These are phyloP conservation scores for Agapetus fuscipes DNA, from an alignment of 2,888 invertebrate species.

Conservation along the genomic window DNA sequence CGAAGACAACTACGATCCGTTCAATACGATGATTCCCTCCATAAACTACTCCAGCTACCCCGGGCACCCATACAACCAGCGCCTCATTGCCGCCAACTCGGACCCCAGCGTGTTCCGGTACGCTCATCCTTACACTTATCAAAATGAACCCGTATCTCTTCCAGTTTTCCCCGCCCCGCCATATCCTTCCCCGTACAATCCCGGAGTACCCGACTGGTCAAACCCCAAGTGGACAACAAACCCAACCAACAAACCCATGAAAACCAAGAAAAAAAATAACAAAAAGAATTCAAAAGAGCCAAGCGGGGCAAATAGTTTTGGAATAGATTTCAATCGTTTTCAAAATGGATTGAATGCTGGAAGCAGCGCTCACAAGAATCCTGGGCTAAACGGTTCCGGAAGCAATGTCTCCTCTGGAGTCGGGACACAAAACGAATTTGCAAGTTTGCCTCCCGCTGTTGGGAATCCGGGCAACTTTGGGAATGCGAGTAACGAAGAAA, in stretches of 20 bases:
- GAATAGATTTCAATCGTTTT: conserved; percentile 7
- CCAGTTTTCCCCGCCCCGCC: conserved; percentile 51
- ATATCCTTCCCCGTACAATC: conserved; percentile 34
- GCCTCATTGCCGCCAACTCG: conserved; percentile 40
- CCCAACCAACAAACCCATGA: conserved; percentile 25
- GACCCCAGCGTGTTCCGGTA: conserved; percentile 36
- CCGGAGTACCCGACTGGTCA: conserved; percentile 28
- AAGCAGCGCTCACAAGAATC: conserved; percentile 28
- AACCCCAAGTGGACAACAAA: conserved; percentile 24
- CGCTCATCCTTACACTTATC: conserved; percentile 34
- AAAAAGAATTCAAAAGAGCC: not conserved
- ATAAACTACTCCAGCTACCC: conserved; percentile 26
- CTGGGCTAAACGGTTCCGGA: not conserved
- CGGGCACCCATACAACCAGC: conserved; percentile 26
- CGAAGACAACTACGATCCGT: conserved; percentile 7
- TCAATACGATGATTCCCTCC: conserved; percentile 30
- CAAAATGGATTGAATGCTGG: conserved; percentile 14
- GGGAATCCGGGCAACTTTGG: conserved; percentile 44
- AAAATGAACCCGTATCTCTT: conserved; percentile 54
- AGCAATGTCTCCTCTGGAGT: conserved; percentile 20
- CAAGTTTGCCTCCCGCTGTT: conserved; percentile 64
- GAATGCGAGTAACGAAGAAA: conserved; percentile 42
- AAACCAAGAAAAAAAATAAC: not conserved
- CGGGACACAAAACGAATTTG: conserved; percentile 40
- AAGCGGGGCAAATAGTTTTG: conserved; percentile 1